Base-by-base conservation (phyloP, 2,113 vertebrate species). In the Mionectes macconnelli region DNA sequence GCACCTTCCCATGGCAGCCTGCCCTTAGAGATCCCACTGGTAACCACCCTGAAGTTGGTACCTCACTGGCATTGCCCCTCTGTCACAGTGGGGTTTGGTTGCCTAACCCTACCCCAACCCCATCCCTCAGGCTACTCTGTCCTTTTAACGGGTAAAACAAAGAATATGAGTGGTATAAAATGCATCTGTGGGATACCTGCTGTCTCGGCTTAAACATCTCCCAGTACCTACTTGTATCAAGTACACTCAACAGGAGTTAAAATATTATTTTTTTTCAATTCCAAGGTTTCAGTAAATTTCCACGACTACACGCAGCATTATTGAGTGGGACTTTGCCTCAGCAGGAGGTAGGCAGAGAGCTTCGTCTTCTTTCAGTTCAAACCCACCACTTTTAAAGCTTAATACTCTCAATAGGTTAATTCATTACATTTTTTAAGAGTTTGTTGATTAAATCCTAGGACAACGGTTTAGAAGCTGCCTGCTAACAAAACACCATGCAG, bases 91-190 rank as follows among this genome's bases (percentile, higher is more conserved):
- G 59, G 28, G 9, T 13, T 47, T 18, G 53, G 4, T 3, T 37
- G 2, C 47, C 1, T 44, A 44, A 44, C 44, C 44, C 44, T 44
- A 44, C 42, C 42, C 42, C 42, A 44, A 44, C 42, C 16, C 42
- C 52, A 2, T 23, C 62, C 31, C 15, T 24, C 0, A 0, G 45
- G n/a, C 25, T 89, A 14, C 8, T 70, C 53, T 52, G 37, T 18
- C 60, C 60, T 64, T 15, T 6, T 0, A 0, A 52, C 17, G 27
- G 11, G 13, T 42, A n/a, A 72, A 56, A 30, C 1, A 17, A 81
- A 30, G 57, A 33, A 25, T 2, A 14, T 2, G 0, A 23, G 57
- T 33, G 19, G 6, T 22, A 37, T 31, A 20, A 52, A 68, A 62
- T 4, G 28, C 53, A 53, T 5, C 67, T 15, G 6, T 10, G 28